Base-by-base conservation (phyloP, 2,113 vertebrate species). In the Apaloderma vittatum region DNA sequence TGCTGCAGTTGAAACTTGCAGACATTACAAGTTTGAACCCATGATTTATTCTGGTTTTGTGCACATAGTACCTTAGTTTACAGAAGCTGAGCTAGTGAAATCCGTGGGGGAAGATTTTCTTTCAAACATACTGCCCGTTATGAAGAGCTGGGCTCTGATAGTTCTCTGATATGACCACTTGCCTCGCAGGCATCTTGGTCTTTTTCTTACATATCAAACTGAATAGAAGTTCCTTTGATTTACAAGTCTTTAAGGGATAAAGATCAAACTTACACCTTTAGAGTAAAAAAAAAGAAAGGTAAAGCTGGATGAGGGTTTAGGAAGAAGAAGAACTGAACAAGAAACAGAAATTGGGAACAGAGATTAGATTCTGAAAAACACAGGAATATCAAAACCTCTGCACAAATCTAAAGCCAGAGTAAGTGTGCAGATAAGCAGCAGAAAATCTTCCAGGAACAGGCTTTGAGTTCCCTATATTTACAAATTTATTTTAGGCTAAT, bases 201-300 rank as follows among this genome's bases (percentile, higher is more conserved):
- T 86, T 91, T 86, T 80, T 93, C 65, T 77, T 46, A 51, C 26
- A 58, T 91, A 89, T 96, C 87, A 95, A 97, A 95, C 80, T 78
- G 90, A 91, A 95, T 89, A 93, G 46, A 87, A 87, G 20, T 37
- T 91, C 51, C 43, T 96, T 94, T 96, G 93, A 95, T 96, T 91
- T 95, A 81, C 68, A 87, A 71, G 43, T 66, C 77, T 91, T 93
- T 94, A 94, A 86, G 68, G 73, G n/a, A 93, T 89, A 96, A 84
- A 86, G 68, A 93, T 89, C 59, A 93, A 91, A 91, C 73, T 67
- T 58, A 81, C 32, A 59, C 36, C 65, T 89, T 93, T 74, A 62
- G 55, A 51, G 15, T 34, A 6, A 45, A 86, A 87, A 54, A 63
- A 11, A 75, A 48, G 22, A 10, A 29, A 59, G 51, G 27, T 2